Conservation (phyloP, 2,113 vertebrate species). For the Phylloscopus whistleri region DNA sequence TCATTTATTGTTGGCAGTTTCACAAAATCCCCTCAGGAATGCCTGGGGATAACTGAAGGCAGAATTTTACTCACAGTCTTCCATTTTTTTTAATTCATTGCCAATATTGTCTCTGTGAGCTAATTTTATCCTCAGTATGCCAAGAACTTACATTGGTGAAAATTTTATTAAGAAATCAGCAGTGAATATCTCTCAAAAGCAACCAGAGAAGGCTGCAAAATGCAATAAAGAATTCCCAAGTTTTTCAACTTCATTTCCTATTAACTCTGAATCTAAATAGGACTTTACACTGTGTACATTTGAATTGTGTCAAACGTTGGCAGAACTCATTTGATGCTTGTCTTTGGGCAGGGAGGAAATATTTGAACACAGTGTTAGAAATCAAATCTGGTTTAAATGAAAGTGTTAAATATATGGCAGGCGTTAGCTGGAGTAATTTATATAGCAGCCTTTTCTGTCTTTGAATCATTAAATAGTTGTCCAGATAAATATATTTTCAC, state of each 20-base stretch:
- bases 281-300: background rate
- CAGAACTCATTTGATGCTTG: background rate
- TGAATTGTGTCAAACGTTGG: background rate
- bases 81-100: slow-evolving; percentile 22
- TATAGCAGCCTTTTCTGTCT: background rate
- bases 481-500: slow-evolving; percentile 11
- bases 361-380: slow-evolving; percentile 6
- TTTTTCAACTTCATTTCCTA: background rate
- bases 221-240: background rate
- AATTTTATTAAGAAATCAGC: slow-evolving; percentile 22
- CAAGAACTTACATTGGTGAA: background rate
- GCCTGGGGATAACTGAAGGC: slow-evolving; percentile 3
- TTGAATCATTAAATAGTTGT: slow-evolving; percentile 15
- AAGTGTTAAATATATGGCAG: background rate
- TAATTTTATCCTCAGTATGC: slow-evolving; percentile 23
- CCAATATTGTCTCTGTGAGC: slow-evolving; percentile 26
- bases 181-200: slow-evolving; percentile 12
- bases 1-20: background rate
- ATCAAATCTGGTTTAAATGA: background rate
- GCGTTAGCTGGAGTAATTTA: slow-evolving; percentile 4
- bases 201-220: background rate
- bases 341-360: background rate
- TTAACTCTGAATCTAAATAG: background rate
- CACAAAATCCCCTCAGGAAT: background rate
- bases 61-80: slow-evolving; percentile 19